Conservation (phyloP, 1,140 invertebrate species). For the Tetraneura akinire region DNA sequence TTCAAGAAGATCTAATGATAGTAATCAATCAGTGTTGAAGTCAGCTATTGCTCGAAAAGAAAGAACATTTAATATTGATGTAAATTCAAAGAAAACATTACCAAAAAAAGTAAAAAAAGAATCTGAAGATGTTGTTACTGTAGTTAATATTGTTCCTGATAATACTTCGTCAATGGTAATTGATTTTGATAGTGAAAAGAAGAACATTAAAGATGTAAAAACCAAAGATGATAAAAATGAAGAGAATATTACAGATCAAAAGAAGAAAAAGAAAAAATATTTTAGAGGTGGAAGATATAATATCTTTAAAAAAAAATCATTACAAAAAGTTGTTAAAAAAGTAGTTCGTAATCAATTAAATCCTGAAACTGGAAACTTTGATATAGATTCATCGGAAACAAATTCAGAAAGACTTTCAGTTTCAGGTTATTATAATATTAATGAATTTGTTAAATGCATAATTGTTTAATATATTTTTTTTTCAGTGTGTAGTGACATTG, state of each 20-base stretch:
- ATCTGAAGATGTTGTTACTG: neutral
- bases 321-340: constrained; percentile 36
- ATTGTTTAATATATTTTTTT: constrained; percentile 17
- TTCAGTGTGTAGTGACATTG: constrained; percentile 42
- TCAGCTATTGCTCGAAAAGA: constrained; percentile 58
- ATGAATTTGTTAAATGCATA: neutral
- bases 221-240: constrained; percentile 23
- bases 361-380: constrained; percentile 14
- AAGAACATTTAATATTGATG: constrained; percentile 56
- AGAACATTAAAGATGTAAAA: neutral
- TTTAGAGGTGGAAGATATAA: constrained; percentile 44
- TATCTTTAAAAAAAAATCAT: constrained; percentile 46
- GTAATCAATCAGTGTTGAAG: constrained; percentile 57
- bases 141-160: neutral
- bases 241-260: constrained; percentile 28
- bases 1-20: constrained; percentile 56
- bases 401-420: constrained; percentile 38
- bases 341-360: neutral
- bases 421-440: constrained; percentile 31
- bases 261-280: constrained; percentile 36
- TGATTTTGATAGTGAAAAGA: neutral
- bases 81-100: constrained; percentile 34
- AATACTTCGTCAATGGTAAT: no score
- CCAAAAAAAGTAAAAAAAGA: constrained; percentile 36
- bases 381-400: constrained; percentile 24